phyloP scores from a whole-genome alignment of 23 tunicate species.

The Styela clava region DNA sequence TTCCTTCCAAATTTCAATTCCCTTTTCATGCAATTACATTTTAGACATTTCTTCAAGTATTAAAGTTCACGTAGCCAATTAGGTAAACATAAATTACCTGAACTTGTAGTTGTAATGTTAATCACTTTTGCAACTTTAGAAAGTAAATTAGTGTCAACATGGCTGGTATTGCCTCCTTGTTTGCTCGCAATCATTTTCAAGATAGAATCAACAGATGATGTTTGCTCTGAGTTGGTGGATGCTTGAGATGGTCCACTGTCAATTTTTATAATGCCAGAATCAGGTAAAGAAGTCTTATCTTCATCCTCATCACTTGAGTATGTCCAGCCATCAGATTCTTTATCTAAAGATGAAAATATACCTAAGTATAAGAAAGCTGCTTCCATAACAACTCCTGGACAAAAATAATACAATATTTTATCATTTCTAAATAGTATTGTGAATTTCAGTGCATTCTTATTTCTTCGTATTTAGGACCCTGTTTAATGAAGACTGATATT shows the following conservation, averaged over 20 bases:
- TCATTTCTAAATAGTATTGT: too few relatives aligned
- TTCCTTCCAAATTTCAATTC: too few relatives aligned
- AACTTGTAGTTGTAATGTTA: conserved; percentile 32
- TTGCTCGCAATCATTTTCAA: conserved; percentile 75
- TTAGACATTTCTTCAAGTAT: too few relatives aligned
- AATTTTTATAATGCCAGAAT: conserved; percentile 22
- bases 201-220: conserved; percentile 61
- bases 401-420: too few relatives aligned
- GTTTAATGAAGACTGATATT: too few relatives aligned
- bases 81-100: too few relatives aligned
- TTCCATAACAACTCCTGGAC: too few relatives aligned
- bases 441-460: too few relatives aligned
- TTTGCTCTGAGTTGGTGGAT: neutral
- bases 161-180: conserved; percentile 9
- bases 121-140: conserved; percentile 84
- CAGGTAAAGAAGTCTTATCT: neutral
- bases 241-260: neutral
- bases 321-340: conserved; percentile 51
- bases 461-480: too few relatives aligned
- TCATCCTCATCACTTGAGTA: conserved; percentile 95
- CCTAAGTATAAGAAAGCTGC: too few relatives aligned
- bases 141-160: conserved; percentile 57
- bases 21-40: too few relatives aligned
- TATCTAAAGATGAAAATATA: conserved; percentile 9
- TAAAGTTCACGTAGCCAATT: too few relatives aligned